Evolutionary conservation across 2,888 invertebrate genomes (phyloP), one percentile per base, ranked within the genome.

Genomic region (Asteroscopus sphinx): DNA sequence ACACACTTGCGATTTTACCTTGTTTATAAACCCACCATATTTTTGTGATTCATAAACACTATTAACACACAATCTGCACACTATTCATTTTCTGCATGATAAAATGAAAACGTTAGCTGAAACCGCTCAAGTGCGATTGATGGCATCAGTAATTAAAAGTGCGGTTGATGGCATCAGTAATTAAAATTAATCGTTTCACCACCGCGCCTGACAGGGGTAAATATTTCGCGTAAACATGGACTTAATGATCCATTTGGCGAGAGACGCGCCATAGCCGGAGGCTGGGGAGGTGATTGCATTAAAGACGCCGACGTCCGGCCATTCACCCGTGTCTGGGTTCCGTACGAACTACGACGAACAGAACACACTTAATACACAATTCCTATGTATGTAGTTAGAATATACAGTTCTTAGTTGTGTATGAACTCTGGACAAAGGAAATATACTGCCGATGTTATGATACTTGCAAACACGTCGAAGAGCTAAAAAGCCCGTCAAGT

Each of bases 281-380:
- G 68, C 60, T 25, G 49, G 67, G 62, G 58, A 51, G 48, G 61
- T 70, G 58, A 76, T 73, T 71, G 46, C 51, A 74, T 76, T 74
- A 77, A 71, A 73, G 71, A 69, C 70, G 72, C 61, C 77, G 74
- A 59, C 76, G 67, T 69, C 64, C 69, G 79, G 77, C 46, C 79
- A 55, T 77, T 80, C 67, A 73, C 73, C 75, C 67, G 62, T 60
- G 47, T 61, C 57, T 40, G 52, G 54, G 48, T 49, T 52, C 47
- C 54, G 48, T 35, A 42, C 12, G 16, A 17, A 36, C 41, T 26
- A 49, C 45, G 16, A 17, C 28, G 26, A 32, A 36, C 47, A 36
- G 12, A 57, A 35, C 30, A 28, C 30, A 42, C 42, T 30, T 7
- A 16, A 39, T 61, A 17, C 32, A 45, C 16, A 13, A 48, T 25